Evolutionary conservation across 2,113 vertebrate species (phyloP), one percentile per base, ranked within the genome.

Genomic region (Tilapia sparmanii): DNA sequence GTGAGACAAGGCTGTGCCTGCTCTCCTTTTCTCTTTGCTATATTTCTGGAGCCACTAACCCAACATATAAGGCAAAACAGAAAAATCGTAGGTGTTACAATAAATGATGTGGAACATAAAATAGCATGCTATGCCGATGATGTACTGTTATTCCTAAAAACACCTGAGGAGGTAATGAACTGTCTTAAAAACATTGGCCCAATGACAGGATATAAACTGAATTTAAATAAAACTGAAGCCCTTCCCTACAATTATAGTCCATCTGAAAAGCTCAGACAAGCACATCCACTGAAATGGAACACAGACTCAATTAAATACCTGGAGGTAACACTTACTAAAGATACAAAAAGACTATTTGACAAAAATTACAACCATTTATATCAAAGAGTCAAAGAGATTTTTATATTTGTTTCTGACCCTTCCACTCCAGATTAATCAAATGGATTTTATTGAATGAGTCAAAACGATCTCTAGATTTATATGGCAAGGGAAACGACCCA

Each of bases 391-490:
- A 57, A 57, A 57, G 55, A 59, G 13, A 59, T 59, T 2, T 29
- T 16, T 59, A 29, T 2, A 9, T 59, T 16, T 16, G 55, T 2
- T 59, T 59, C 4, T 0, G 55, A 16, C 24, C 55, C 7, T 16
- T 7, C 55, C 55, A 59, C 13, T 29, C 24, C 4, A 59, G 24
- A 59, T 16, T 57, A 0, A 57, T 57, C 55, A 29, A 29, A 29
- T 0, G 0, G 12, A 57, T 57, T 29, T 0, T 59, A 59, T 0
- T 29, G 24, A 29, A 29, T 2, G 55, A 0, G 13, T 0, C 0
- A 2, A 59, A 29, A 5, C 4, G 4, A 59, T 59, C 55, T 16
- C 55, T 59, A 59, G 24, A 16, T 59, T 59, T 0, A 16, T 29
- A 57, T 9, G 13, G 0, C 55, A 57, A 29, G 0, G 2, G 7